A percentile compares a stretch with the other conserved stretches of the same genome.
Evolutionary conservation across 2,113 vertebrate genomes (phyloP).

Genomic region (Arenaria interpres): DNA sequence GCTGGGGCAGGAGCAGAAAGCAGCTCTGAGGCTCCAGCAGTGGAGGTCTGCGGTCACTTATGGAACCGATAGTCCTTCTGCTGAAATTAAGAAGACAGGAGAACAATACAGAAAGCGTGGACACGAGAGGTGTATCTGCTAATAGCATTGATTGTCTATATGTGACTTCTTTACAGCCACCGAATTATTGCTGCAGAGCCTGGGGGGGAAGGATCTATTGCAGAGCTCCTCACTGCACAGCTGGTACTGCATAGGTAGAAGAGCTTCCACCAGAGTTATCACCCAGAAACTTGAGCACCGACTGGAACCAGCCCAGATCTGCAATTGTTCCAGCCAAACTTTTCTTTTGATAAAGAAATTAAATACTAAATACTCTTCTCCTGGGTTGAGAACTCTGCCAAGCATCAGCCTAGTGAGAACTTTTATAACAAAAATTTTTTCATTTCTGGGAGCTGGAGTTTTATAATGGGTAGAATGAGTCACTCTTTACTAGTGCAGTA

Average conservation of each 20-base stretch:
- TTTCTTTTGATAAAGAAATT: not conserved
- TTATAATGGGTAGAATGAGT: constrained; percentile 33
- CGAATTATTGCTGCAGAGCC: not conserved
- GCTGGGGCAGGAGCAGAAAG: not conserved
- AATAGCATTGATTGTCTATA: not conserved
- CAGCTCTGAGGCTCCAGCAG: not conserved
- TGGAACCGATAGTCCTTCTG: not conserved
- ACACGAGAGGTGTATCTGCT: not conserved
- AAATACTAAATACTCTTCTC: not conserved
- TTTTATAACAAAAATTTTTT: constrained; percentile 14
- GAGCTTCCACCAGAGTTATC: not conserved
- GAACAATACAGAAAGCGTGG: not conserved
- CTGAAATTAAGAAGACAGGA: not conserved
- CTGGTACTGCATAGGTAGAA: not conserved
- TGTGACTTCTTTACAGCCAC: not conserved
- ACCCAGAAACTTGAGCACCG: not conserved
- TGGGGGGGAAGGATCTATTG: not conserved
- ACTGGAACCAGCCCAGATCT: not conserved
- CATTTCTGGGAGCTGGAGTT: not conserved
- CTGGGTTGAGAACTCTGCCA: not conserved
- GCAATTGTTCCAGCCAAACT: not conserved
- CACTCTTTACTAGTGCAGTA: constrained; percentile 39
- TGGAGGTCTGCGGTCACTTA: not conserved
- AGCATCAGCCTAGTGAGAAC: not conserved
- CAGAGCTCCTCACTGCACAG: not conserved